A percentile compares a stretch with the other conserved stretches of the same genome.
Evolutionary conservation across 2,113 vertebrate genomes (phyloP).

Genomic region (Hippocampus zosterae): DNA sequence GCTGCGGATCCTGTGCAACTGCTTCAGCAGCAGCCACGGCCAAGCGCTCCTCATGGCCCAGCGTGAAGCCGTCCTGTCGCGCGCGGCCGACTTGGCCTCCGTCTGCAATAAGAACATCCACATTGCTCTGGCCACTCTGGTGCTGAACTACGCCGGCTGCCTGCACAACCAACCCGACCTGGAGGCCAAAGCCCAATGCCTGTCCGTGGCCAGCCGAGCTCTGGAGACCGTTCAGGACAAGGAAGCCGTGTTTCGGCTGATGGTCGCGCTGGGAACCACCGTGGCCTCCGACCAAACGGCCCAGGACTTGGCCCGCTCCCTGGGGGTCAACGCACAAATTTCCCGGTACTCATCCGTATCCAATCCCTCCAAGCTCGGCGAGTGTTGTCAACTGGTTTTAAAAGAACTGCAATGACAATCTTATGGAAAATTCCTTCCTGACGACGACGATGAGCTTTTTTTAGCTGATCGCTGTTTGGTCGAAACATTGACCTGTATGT

Average conservation of each 20-base stretch:
- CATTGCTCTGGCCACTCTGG: constrained; percentile 88
- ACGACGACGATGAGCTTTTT: constrained; percentile 35
- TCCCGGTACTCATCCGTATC: constrained; percentile 85
- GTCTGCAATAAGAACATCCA: constrained; percentile 94
- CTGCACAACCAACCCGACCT: constrained; percentile 83
- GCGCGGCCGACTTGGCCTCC: constrained; percentile 81
- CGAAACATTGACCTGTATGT: constrained; percentile 43
- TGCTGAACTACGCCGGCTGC: constrained; percentile 88
- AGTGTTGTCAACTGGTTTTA: constrained; percentile 91
- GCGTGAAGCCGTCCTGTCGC: constrained; percentile 84
- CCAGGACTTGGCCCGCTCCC: constrained; percentile 87
- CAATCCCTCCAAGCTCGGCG: constrained; percentile 90
- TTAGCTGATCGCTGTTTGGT: constrained; percentile 38
- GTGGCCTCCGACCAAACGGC: constrained; percentile 85
- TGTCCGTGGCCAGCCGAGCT: constrained; percentile 88
- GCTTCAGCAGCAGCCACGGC: constrained; percentile 81
- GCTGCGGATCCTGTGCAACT: constrained; percentile 93
- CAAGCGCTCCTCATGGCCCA: constrained; percentile 85
- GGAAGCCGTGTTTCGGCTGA: constrained; percentile 92
- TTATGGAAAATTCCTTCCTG: constrained; percentile 35
- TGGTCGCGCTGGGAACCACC: constrained; percentile 93
- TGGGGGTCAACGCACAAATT: constrained; percentile 90
- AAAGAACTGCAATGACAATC: constrained; percentile 79
- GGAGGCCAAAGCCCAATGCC: constrained; percentile 94
- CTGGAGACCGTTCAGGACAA: constrained; percentile 92